A percentile compares a stretch with the other conserved stretches of the same genome.
Conservation (phyloP, 1,140 invertebrate species). For the Calosoma granatense region DNA sequence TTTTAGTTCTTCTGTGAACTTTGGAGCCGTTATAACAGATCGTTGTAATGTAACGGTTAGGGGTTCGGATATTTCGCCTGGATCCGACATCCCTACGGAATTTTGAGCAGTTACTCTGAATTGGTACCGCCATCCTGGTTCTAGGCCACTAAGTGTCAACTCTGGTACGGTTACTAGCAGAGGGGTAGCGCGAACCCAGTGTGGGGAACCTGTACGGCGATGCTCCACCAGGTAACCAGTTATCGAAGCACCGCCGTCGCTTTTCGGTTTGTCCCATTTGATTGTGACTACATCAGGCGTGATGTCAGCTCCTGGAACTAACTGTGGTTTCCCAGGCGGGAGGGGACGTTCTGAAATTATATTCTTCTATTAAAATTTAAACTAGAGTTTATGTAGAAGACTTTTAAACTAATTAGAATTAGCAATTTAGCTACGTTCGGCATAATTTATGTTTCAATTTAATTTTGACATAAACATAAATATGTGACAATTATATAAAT, state of each 20-base stretch:
- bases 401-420: not conserved
- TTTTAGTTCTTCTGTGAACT: constrained; percentile 53
- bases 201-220: constrained; percentile 58
- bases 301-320: constrained; percentile 51
- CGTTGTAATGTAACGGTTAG: constrained; percentile 63
- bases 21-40: constrained; percentile 51
- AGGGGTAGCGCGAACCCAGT: constrained; percentile 67
- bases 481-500: too few relatives aligned
- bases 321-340: constrained; percentile 64
- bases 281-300: constrained; percentile 78
- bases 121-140: constrained; percentile 79
- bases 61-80: constrained; percentile 66
- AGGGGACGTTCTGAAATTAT: constrained; percentile 56
- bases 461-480: too few relatives aligned
- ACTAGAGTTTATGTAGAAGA: not conserved
- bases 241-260: constrained; percentile 83
- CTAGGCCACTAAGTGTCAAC: constrained; percentile 63
- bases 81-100: constrained; percentile 66
- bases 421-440: too few relatives aligned
- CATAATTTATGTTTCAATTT: not conserved
- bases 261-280: constrained; percentile 68
- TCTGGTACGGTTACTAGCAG: constrained; percentile 56
- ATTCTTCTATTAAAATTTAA: too few relatives aligned
- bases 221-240: constrained; percentile 75
- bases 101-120: constrained; percentile 85